Conservation (phyloP, 1,140 invertebrate genomes). For the Anadara kagoshimensis region DNA sequence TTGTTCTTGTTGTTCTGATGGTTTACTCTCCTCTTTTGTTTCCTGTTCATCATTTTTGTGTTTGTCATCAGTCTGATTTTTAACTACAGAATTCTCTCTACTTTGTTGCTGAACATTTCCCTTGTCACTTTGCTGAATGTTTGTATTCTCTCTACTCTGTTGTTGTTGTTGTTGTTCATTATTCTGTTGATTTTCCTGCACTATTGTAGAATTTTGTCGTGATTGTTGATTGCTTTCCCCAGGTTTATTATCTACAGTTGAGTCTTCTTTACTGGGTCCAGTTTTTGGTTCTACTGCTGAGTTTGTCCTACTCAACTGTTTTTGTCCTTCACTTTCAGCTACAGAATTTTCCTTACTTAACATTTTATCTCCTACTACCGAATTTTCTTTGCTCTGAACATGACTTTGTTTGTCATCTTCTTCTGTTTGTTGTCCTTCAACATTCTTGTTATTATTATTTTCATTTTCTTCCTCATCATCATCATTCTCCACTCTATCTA, state of each 20-base stretch:
- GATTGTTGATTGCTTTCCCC: not conserved
- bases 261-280: not conserved
- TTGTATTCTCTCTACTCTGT: too few relatives aligned
- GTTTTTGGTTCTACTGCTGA: not conserved
- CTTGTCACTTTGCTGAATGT: too few relatives aligned
- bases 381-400: not conserved
- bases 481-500: slow-evolving; percentile 41
- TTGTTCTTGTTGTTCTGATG: too few relatives aligned
- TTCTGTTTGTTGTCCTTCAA: not conserved
- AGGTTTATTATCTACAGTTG: slow-evolving; percentile 5
- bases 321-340: too few relatives aligned
- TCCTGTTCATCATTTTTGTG: too few relatives aligned
- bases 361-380: not conserved
- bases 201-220: not conserved
- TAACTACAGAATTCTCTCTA: too few relatives aligned
- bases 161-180: too few relatives aligned
- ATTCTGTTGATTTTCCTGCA: too few relatives aligned
- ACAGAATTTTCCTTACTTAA: not conserved
- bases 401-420: slow-evolving; percentile 5
- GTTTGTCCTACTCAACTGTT: too few relatives aligned
- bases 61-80: too few relatives aligned
- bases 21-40: too few relatives aligned
- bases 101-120: too few relatives aligned
- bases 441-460: slow-evolving; percentile 2
- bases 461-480: slow-evolving; percentile 14